Base-by-base conservation (phyloP, 1,140 invertebrate species). In the Ptiloglossa arizonensis region DNA sequence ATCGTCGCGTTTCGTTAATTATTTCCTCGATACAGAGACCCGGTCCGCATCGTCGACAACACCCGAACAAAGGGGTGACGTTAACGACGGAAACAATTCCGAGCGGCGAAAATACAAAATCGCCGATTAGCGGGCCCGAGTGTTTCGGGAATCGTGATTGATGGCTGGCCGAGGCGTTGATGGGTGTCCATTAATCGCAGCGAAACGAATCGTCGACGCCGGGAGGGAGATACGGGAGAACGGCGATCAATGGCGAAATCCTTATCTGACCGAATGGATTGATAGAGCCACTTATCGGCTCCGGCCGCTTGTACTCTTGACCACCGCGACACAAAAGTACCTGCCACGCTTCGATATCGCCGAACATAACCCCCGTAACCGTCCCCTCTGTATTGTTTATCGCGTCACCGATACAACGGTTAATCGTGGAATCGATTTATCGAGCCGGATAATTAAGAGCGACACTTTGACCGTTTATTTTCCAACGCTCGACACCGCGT, bases 101-200 rank as follows among this genome's bases (percentile, higher is more conserved):
- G 50, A 5, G 22, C 60, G 17, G 68, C 77, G 68, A 48, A 85
- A 81, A 85, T 81, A 85, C 56, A 82, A 82, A 86, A 85, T 86
- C 78, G 84, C 38, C 83, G 78, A 85, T 86, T 86, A 85, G 79
- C 84, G 66, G 52, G 56, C 38, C 75, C 76, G 64, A 76, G 64
- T 86, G 83, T 87, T 86, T 86, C 82, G 80, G 63, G 83, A 85
- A 76, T 82, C 86, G 88, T 91, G 90, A 91, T 91, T 90, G 89
- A 91, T 91, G 80, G 82, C 63, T 69, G 82, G 82, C 80, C 81
- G 77, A 84, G 83, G 83, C 82, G 88, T 88, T 90, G 88, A 91
- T 92, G 86, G 88, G 85, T 88, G 88, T 86, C 91, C 90, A 91
- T 92, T 91, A 92, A 92, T 92, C 89, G 87, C 83, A 85, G 89